Base-by-base conservation (phyloP, 2,888 invertebrate genomes). In the Andrena bucephala region DNA sequence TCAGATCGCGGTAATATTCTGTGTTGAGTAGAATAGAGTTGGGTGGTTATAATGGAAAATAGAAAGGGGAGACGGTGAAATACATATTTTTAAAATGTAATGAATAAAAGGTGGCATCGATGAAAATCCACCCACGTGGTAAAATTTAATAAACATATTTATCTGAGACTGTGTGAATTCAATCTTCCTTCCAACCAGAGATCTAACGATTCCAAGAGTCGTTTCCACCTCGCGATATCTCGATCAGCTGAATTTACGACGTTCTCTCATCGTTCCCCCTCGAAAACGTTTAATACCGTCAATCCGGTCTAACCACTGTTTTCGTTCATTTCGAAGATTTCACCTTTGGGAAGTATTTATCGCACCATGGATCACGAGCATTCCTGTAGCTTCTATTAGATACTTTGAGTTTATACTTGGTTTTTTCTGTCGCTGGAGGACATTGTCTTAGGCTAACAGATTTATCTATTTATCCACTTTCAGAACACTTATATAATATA, bases 191-290 rank as follows among this genome's bases (percentile, higher is more conserved):
- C 16, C 52, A 52, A 10, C 52, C 42, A 29, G 16, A 48, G 54
- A 63, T 74, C 77, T 20, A 54, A 65, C 52, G 60, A 81, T 71
- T 75, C 66, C 29, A 63, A 52, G 42, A 77, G 72, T 62, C 31
- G 27, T 77, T 62, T 48, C 54, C 65, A 67, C 31, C 69, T 81
- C 66, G 66, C 42, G 73, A 70, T 75, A 85, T 54, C 63, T 69
- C 75, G 84, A 85, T 85, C 83, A 75, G 76, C 31, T 80, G 81
- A 85, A 88, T 89, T 88, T 89, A 86, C 81, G 81, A 85, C 77
- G 62, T 59, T 16, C 29, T 42, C 66, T 52, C 33, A 27, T 8
- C 29, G 50, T 42, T 20, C 68, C 65, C 75, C 31, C 60, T 70
- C 74, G 77, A 54, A 73, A 85, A 79, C 80, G 78, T 83, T 86